Conservation (phyloP, 1,140 invertebrate species). For the Helicoverpa armigera region DNA sequence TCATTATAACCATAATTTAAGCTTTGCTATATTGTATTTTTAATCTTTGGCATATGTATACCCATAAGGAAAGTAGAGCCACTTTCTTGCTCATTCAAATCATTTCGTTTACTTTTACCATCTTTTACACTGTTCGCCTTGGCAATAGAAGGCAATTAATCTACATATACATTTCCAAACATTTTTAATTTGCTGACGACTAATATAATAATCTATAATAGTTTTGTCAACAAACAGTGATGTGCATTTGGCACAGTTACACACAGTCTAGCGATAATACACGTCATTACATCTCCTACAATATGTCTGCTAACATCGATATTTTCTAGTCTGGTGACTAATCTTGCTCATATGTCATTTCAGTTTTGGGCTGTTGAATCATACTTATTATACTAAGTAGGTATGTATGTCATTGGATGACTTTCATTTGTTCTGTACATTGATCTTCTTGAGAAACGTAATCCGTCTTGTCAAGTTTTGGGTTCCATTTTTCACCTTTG, state of each 20-base stretch:
- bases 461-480: too few species aligned
- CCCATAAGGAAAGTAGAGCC: too few species aligned
- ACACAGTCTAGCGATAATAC: not conserved
- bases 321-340: constrained; percentile 29
- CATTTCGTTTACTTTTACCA: too few species aligned
- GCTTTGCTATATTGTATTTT: too few species aligned
- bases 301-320: not conserved
- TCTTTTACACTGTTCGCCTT: not conserved
- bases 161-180: too few species aligned
- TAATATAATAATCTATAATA: not conserved
- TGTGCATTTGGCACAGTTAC: not conserved
- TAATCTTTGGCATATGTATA: not conserved
- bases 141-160: not conserved
- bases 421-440: constrained; percentile 1
- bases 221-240: not conserved
- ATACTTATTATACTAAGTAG: constrained; percentile 3
- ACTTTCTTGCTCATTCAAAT: too few species aligned
- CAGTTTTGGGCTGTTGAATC: not conserved
- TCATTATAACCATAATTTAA: too few species aligned
- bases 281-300: not conserved
- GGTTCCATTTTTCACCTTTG: too few species aligned
- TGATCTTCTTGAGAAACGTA: not conserved
- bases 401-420: constrained; percentile 20
- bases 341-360: constrained; percentile 1
- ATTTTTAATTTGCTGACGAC: too few species aligned